A percentile compares a stretch with the other conserved stretches of the same genome.
phyloP scores from a whole-genome alignment of 2,888 invertebrate species.

The Conomelus anceps region DNA sequence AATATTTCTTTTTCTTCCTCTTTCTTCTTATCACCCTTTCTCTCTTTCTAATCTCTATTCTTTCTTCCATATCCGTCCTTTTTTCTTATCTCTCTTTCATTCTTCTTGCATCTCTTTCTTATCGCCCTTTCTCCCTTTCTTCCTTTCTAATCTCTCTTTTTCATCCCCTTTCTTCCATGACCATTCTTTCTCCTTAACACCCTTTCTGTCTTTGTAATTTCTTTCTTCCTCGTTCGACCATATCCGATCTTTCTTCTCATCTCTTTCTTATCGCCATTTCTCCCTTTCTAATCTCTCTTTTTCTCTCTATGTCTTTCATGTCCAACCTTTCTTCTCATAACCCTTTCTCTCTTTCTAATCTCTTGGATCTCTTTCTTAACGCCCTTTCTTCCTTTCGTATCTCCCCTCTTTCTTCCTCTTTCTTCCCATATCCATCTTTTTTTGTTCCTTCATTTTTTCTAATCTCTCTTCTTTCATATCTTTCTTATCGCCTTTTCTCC shows the following conservation, averaged over 20 bases:
- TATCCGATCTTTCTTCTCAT: background rate
- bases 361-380: too few species aligned
- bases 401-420: background rate
- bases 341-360: background rate
- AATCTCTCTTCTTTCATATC: background rate
- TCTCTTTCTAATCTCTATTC: background rate
- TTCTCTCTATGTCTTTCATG: background rate
- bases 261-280: background rate
- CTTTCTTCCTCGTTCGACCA: background rate
- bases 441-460: background rate
- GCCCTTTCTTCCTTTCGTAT: too few species aligned
- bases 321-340: background rate
- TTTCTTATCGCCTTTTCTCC: background rate
- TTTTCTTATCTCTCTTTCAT: background rate
- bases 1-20: too few species aligned
- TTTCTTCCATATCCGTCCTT: background rate
- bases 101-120: background rate
- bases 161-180: too few species aligned
- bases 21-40: background rate
- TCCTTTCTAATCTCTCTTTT: background rate
- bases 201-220: background rate
- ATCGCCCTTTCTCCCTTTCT: background rate
- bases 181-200: background rate
- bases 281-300: background rate
- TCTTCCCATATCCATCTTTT: background rate